These are phyloP conservation scores for Sylvilagus floridanus DNA, from an alignment of 2,797 vertebrate genomes.

Conservation along the genomic window DNA sequence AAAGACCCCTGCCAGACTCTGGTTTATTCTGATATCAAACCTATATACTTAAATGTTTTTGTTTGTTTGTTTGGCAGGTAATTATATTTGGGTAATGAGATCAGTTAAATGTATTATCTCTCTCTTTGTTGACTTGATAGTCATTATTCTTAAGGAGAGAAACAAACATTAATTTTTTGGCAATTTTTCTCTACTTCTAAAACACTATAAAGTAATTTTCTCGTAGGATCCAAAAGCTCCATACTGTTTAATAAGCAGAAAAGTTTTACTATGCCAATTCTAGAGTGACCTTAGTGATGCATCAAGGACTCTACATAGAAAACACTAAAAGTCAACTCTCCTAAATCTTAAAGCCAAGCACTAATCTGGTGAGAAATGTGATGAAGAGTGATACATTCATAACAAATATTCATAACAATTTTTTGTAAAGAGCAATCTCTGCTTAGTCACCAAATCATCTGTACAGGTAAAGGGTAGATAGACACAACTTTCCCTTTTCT, in stretches of 20 bases:
- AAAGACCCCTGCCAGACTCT: not conserved
- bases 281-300: slow-evolving; percentile 15
- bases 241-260: slow-evolving; percentile 59
- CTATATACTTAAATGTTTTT: not conserved
- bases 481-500: slow-evolving; percentile 47
- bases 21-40: not conserved
- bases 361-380: slow-evolving; percentile 53
- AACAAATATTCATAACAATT: slow-evolving; percentile 16
- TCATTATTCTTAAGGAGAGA: slow-evolving; percentile 45
- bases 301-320: slow-evolving; percentile 60
- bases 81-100: slow-evolving; percentile 12
- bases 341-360: slow-evolving; percentile 52
- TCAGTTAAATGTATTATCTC: not conserved
- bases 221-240: slow-evolving; percentile 28
- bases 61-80: slow-evolving; percentile 4
- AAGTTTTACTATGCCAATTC: slow-evolving; percentile 62
- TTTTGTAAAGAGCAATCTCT: slow-evolving; percentile 31
- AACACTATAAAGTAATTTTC: slow-evolving; percentile 30
- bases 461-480: not conserved
- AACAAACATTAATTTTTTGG: slow-evolving; percentile 30
- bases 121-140: slow-evolving; percentile 20
- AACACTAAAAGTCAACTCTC: slow-evolving; percentile 58
- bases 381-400: slow-evolving; percentile 64
- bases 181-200: slow-evolving; percentile 57
- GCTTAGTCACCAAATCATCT: slow-evolving; percentile 22